phyloP scores from a whole-genome alignment of 2,888 invertebrate species.

The Ochropleura plecta region DNA sequence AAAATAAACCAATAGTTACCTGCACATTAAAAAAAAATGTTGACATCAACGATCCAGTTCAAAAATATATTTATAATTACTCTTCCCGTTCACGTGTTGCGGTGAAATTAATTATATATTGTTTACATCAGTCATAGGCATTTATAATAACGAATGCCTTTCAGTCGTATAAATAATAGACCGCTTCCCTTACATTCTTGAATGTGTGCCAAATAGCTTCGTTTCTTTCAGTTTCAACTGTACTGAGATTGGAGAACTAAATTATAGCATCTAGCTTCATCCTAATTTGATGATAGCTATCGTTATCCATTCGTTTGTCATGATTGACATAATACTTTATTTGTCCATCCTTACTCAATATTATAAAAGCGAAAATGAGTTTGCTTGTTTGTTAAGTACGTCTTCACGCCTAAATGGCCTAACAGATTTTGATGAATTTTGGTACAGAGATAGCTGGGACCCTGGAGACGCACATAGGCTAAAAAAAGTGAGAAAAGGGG shows the following conservation, averaged over 20 bases:
- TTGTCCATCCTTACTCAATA: too few species aligned
- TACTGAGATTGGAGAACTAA: conserved; percentile 4
- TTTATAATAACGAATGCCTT: conserved; percentile 37
- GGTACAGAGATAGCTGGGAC: too few species aligned
- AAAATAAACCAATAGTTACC: not conserved
- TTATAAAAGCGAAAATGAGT: too few species aligned
- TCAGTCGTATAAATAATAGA: conserved; percentile 39
- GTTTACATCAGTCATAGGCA: conserved; percentile 23
- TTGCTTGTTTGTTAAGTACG: too few species aligned
- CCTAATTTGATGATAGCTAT: conserved; percentile 15
- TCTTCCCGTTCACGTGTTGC: conserved; percentile 26
- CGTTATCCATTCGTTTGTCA: not conserved
- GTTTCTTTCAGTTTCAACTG: conserved; percentile 31
- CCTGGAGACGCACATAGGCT: too few species aligned
- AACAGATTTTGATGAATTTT: too few species aligned
- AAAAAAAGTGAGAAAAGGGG: too few species aligned
- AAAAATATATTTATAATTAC: not conserved
- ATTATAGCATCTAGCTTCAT: not conserved
- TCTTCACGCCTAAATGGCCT: too few species aligned
- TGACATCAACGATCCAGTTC: not conserved
- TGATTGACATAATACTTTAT: conserved; percentile 13
- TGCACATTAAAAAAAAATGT: not conserved
- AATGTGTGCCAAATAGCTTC: conserved; percentile 38
- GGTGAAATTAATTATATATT: conserved; percentile 25
- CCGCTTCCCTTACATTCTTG: conserved; percentile 51